Percentiles rank a stretch among this genome's conserved stretches.
Conservation (phyloP, 2,888 invertebrate genomes). For the Orthosia cruda region DNA sequence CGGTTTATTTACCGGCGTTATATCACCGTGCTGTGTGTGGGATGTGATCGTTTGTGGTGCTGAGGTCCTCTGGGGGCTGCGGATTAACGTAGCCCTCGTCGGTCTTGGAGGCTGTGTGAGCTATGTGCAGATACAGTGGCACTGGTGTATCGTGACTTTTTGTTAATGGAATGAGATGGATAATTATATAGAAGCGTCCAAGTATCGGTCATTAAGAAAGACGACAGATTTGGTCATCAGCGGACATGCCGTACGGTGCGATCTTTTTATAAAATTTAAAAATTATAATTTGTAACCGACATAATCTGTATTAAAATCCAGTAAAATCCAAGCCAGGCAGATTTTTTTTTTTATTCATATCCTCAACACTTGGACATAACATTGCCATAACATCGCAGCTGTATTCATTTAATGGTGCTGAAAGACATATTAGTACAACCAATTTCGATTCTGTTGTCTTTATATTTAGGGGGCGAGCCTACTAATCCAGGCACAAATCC, state of each 20-base stretch:
- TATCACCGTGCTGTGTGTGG: constrained; percentile 93
- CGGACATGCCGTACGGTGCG: not conserved
- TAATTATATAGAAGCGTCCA: not conserved
- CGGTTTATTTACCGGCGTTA: constrained; percentile 92
- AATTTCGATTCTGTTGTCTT: too few relatives aligned
- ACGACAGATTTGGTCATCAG: not conserved
- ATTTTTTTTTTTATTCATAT: too few relatives aligned
- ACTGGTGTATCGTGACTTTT: constrained; percentile 88
- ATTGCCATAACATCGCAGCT: too few relatives aligned
- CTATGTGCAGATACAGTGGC: constrained; percentile 95
- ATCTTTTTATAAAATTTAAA: too few relatives aligned
- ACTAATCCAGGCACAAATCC: too few relatives aligned
- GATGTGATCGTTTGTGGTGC: constrained; percentile 93
- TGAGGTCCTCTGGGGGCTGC: constrained; percentile 93
- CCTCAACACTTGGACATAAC: too few relatives aligned
- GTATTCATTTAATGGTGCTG: too few relatives aligned
- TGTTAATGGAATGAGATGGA: constrained; percentile 86
- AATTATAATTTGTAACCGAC: too few relatives aligned
- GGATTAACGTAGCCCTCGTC: constrained; percentile 94
- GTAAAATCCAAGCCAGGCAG: too few relatives aligned
- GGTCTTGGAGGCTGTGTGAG: constrained; percentile 95
- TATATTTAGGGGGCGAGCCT: too few relatives aligned
- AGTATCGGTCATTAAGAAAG: not conserved
- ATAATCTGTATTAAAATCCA: too few relatives aligned
- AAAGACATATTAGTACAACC: too few relatives aligned